phyloP scores from a whole-genome alignment of 2,113 vertebrate species.

The Pelecanoides urinatrix region DNA sequence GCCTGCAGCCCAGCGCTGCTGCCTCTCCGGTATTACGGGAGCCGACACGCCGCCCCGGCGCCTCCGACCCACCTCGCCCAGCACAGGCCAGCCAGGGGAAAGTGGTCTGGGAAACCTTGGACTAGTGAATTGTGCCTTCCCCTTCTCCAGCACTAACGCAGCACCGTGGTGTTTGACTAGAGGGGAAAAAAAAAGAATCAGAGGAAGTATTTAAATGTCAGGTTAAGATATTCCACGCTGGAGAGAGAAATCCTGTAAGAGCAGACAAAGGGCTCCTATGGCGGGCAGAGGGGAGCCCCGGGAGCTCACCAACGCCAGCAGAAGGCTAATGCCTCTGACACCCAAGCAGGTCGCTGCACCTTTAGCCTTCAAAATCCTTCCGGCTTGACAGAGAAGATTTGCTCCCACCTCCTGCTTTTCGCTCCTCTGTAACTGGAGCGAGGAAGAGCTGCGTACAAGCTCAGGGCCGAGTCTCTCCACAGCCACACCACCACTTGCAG shows the following conservation, averaged over 20 bases:
- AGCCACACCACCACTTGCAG: neutral
- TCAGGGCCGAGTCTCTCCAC: neutral
- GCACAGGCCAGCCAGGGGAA: accelerated
- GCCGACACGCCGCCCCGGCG: accelerated
- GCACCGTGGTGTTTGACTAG: accelerated
- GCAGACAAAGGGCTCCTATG: neutral
- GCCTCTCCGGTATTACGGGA: accelerated
- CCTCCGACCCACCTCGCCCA: neutral
- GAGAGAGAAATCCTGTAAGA: neutral
- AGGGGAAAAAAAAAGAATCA: neutral
- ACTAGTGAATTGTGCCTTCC: accelerated
- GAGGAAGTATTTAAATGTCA: neutral
- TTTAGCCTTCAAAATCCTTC: neutral
- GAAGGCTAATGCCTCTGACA: neutral
- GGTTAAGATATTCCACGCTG: neutral
- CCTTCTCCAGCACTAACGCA: accelerated
- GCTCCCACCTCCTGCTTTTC: neutral
- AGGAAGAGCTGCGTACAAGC: accelerated
- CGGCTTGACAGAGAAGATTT: neutral
- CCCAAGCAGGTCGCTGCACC: neutral
- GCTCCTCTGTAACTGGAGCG: neutral
- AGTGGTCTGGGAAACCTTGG: neutral
- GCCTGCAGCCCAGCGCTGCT: neutral
- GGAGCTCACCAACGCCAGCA: neutral
- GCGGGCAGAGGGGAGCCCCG: accelerated